These are phyloP conservation scores for Butorides virescens DNA, from an alignment of 2,113 vertebrate species.

Conservation along the genomic window DNA sequence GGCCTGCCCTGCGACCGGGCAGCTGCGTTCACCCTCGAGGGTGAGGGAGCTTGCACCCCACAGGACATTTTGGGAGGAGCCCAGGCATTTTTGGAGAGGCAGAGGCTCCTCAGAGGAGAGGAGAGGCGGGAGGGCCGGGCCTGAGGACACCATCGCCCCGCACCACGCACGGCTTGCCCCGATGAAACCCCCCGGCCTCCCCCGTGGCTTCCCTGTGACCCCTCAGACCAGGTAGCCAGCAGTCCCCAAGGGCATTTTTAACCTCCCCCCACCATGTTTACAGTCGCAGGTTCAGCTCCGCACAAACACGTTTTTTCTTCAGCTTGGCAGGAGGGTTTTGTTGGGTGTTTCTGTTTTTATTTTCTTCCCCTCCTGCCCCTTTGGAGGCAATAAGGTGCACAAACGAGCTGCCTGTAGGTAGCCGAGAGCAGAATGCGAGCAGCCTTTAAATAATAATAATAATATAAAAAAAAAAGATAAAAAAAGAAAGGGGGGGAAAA, in stretches of 20 bases:
- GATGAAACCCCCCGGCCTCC: neutral
- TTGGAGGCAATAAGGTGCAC: neutral
- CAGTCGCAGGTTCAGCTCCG: neutral
- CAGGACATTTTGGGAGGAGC: neutral
- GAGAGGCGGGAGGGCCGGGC: neutral
- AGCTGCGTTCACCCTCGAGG: rapidly evolving
- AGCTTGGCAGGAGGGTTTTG: neutral
- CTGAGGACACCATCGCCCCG: rapidly evolving
- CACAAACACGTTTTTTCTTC: neutral
- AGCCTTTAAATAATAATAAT: neutral
- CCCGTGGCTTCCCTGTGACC: neutral
- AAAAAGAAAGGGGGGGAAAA: neutral
- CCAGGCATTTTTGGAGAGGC: neutral
- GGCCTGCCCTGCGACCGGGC: rapidly evolving
- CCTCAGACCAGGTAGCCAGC: neutral
- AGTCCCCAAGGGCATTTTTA: neutral
- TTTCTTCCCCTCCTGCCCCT: neutral
- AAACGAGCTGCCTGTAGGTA: neutral
- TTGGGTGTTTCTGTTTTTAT: neutral
- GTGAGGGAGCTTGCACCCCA: neutral
- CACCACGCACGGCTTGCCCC: rapidly evolving
- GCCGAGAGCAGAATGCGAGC: neutral
- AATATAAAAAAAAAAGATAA: neutral
- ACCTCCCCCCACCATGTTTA: neutral
- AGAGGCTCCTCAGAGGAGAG: neutral